phyloP scores from a whole-genome alignment of 2,888 invertebrate genomes.

The Onthophagus sagittarius region DNA sequence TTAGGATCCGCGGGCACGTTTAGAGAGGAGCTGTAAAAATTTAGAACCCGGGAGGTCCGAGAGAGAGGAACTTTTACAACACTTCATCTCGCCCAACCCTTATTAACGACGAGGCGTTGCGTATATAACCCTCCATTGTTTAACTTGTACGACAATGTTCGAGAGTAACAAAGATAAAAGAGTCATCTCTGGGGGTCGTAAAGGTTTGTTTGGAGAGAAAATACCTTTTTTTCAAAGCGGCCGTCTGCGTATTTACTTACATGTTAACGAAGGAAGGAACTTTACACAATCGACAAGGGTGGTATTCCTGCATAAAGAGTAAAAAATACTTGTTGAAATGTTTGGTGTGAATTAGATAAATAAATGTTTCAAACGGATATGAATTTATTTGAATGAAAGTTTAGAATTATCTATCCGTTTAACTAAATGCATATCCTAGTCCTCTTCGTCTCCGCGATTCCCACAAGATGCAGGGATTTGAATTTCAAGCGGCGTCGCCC shows the following conservation, averaged over 20 bases:
- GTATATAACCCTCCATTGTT: neutral
- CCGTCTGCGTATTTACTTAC: neutral
- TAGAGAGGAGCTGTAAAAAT: neutral
- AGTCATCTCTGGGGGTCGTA: neutral
- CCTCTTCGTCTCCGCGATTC: neutral
- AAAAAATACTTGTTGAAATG: neutral
- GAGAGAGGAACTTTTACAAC: slow-evolving; percentile 1
- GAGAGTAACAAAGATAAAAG: neutral
- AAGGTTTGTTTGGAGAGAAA: neutral
- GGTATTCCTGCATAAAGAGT: neutral
- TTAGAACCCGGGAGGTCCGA: slow-evolving; percentile 11
- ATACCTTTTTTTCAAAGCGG: neutral
- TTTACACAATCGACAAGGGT: neutral
- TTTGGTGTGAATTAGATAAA: neutral
- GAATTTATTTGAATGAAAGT: too few relatives aligned
- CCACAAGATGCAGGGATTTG: neutral
- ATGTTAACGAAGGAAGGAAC: neutral
- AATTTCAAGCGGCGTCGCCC: neutral
- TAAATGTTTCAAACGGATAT: neutral
- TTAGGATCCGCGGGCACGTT: neutral
- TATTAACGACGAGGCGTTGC: slow-evolving; percentile 8
- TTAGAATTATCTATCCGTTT: neutral
- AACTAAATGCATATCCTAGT: neutral
- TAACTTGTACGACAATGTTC: neutral
- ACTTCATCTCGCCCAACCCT: slow-evolving; percentile 5